Conservation (phyloP, 2,113 vertebrate genomes). For the Ctenodactylus gundi region DNA sequence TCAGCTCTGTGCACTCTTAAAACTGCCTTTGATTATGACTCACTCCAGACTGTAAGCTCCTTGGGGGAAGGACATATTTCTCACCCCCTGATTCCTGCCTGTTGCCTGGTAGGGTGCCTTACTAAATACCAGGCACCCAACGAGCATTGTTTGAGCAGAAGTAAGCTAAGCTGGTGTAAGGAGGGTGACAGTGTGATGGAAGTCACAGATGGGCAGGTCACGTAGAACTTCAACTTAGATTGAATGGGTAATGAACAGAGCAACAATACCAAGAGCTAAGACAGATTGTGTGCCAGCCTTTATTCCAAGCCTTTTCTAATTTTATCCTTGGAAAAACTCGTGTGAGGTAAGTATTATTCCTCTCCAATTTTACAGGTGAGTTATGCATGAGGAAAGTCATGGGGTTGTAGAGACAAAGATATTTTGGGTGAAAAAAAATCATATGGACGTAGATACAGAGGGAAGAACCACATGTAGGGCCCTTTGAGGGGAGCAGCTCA, state of each 20-base stretch:
- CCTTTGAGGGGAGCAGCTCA: neutral
- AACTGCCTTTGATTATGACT: neutral
- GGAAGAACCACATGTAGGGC: neutral
- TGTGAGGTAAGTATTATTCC: slow-evolving; percentile 13
- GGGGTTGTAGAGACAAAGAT: slow-evolving; percentile 28
- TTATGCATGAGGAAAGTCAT: slow-evolving; percentile 18
- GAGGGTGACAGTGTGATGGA: neutral
- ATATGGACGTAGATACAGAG: neutral
- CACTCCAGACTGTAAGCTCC: neutral
- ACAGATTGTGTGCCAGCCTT: neutral
- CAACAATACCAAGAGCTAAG: neutral
- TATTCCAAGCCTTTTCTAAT: slow-evolving; percentile 48
- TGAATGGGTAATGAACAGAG: neutral
- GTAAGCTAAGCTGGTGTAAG: neutral
- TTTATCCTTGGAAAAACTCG: slow-evolving; percentile 59
- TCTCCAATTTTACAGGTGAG: slow-evolving; percentile 51
- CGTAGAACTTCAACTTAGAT: neutral
- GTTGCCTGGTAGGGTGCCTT: neutral
- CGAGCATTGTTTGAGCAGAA: neutral
- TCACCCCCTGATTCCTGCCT: neutral
- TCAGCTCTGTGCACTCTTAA: neutral
- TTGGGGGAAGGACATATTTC: neutral
- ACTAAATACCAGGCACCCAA: neutral
- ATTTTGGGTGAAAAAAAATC: slow-evolving; percentile 6
- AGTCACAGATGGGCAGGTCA: neutral